These are phyloP conservation scores for Uloborus plumipes DNA, from an alignment of 2,888 invertebrate species.

Conservation along the genomic window DNA sequence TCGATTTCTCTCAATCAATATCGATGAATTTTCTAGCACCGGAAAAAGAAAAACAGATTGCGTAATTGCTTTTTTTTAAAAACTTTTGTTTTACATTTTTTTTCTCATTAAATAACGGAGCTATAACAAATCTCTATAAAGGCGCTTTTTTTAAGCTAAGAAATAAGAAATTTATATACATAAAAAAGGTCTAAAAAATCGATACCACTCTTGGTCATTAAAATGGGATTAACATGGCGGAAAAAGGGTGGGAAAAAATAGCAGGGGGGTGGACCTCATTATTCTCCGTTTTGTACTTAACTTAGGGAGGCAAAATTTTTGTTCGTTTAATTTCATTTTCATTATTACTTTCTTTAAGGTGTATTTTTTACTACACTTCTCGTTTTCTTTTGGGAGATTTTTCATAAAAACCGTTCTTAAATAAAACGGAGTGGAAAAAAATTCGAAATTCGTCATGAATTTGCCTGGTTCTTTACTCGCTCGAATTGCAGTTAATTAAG, in stretches of 20 bases:
- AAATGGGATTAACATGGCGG: conserved; percentile 56
- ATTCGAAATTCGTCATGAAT: conserved; percentile 51
- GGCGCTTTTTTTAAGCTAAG: conserved; percentile 19
- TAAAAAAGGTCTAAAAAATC: conserved; percentile 45
- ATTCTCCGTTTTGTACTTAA: conserved; percentile 56
- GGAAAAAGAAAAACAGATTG: conserved; percentile 21
- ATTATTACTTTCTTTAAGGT: conserved; percentile 43
- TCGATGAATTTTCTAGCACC: conserved; percentile 39
- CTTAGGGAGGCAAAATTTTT: conserved; percentile 40
- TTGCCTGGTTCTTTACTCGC: conserved; percentile 45
- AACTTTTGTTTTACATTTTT: conserved; percentile 32
- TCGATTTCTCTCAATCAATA: conserved; percentile 56
- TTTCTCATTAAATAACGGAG: conserved; percentile 60
- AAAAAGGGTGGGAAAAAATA: conserved; percentile 32
- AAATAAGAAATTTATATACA: conserved; percentile 24
- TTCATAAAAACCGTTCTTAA: conserved; percentile 27
- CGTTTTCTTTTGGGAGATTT: conserved; percentile 10
- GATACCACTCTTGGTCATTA: conserved; percentile 62
- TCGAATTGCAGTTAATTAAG: conserved; percentile 60
- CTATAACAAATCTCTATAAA: conserved; percentile 44
- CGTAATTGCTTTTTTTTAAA: conserved; percentile 49
- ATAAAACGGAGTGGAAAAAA: conserved; percentile 17
- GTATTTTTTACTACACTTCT: conserved; percentile 14
- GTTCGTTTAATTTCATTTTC: conserved; percentile 62
- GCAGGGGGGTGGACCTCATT: conserved; percentile 53